Evolutionary conservation across 2,113 vertebrate genomes (phyloP).

Genomic region (Plecturocebus donacophilus): DNA sequence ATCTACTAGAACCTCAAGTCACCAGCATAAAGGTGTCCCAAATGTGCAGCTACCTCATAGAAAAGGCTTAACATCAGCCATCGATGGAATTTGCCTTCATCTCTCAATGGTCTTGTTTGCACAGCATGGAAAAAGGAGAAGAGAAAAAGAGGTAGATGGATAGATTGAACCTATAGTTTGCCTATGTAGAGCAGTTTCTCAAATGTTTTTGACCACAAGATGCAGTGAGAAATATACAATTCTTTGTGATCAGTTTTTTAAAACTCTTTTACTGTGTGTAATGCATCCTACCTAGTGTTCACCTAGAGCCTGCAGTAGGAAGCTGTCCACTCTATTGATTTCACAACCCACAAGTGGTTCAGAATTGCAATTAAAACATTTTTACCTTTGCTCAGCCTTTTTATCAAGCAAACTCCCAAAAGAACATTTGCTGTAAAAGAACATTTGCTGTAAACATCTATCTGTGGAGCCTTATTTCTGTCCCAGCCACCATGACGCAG

Average conservation of each 20-base stretch:
- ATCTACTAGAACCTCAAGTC: not conserved
- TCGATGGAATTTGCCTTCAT: not conserved
- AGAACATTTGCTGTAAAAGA: slow-evolving; percentile 81
- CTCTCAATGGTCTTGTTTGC: not conserved
- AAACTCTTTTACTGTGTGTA: not conserved
- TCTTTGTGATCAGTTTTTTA: not conserved
- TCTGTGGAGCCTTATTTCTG: slow-evolving; percentile 78
- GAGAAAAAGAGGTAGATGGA: not conserved
- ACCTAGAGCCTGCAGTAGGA: not conserved
- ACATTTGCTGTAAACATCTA: slow-evolving; percentile 81
- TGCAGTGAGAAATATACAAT: not conserved
- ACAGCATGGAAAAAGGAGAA: not conserved
- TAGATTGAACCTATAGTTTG: not conserved
- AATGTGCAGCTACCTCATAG: not conserved
- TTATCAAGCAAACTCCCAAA: not conserved
- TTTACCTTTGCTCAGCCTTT: not conserved
- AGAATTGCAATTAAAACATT: not conserved
- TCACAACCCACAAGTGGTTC: not conserved
- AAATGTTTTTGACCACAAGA: not conserved
- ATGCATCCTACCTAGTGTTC: not conserved
- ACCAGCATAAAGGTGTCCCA: not conserved
- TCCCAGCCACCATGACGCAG: slow-evolving; percentile 82
- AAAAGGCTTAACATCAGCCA: not conserved
- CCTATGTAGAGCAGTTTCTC: not conserved
- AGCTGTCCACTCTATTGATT: not conserved